Evolutionary conservation across 2,888 invertebrate genomes (phyloP), one percentile per base, ranked within the genome.

Genomic region (Pseudanteris insignis): DNA sequence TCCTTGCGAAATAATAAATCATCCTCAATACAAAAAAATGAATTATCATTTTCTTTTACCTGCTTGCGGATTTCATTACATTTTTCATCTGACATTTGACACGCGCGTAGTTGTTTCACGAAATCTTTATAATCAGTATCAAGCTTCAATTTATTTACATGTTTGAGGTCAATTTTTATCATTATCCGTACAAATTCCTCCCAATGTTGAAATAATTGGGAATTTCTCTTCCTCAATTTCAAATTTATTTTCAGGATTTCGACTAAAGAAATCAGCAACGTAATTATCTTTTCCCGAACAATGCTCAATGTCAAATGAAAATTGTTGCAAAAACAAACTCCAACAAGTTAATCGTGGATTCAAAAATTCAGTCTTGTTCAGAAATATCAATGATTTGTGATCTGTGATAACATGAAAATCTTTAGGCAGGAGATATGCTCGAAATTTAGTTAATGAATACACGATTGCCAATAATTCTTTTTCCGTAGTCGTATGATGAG

Each of bases 311-410:
- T 2, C 13, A 30, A 30, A 30, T 13, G 30, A 30, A 30, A 33
- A 36, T 21, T 36, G 34, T 21, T 36, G 34, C 9, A 36, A 37
- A 40, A 28, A 14, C 26, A 30, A 26, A 57, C 24, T 48, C 48
- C 18, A 33, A 6, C 33, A 2, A n/a, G 15, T 33, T 1, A 33
- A 4, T 10, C 33, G 7, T n/a, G 15, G 2, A 33, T 14, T 33
- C 7, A 15, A 15, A 33, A 2, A 33, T 10, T 33, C 15, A 3
- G 33, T 15, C 1, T 2, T 33, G 1, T 14, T 15, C 4, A 14
- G 2, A 10, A 33, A 33, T 12, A 15, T 33, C 8, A 36, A 36
- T 7, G 34, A 8, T 12, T 37, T 34, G 15, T 47, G 47, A 28
- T 47, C 37, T 0, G 36, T 47, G 3, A 34, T 13, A 7, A 47